Base-by-base conservation (phyloP, 2,113 vertebrate genomes). In the Ailurus styani region DNA sequence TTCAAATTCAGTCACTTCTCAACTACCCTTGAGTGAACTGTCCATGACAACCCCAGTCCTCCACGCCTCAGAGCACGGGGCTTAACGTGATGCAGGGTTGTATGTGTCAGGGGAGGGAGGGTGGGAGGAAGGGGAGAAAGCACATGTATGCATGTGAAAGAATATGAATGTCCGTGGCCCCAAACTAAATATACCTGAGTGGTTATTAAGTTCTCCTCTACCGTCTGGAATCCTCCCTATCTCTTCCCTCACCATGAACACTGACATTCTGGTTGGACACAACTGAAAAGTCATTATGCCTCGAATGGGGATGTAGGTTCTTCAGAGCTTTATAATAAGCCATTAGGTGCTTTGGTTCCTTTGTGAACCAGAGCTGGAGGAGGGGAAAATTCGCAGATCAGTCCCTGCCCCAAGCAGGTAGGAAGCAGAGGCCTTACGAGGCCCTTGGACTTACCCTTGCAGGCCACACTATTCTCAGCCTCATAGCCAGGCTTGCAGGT, bases 401-500 rank as follows among this genome's bases (percentile, higher is more conserved):
- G 13, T 15, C n/a, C 29, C 54, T 87, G 62, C 62, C 68, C 31
- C 64, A 83, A 2, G 27, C 23, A 7, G n/a, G 40, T 12, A 70
- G 57, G 50, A 91, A 86, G 45, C 27, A 68, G 81, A 96, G 31
- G 31, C 70, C 66, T 85, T 40, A 42, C 14, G n/a, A 55, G 85
- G 73, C 15, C 34, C 90, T 81, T 95, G 13, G 0, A 45, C 99
- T 99, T 98, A 99, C 99, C 99, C 99, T 99, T 99, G 97, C 99
- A 99, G 55, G 99, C 99, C 97, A 99, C 99, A 3, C 99, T 99
- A 95, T 99, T 99, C 98, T 99, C 99, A 0, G 99, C 99, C 98
- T 99, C 99, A 2, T 99, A 99, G 12, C 99, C 99, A 7, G 99
- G 99, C 98, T 99, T 99, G 98, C 99, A 99, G 1, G 99, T 99